A percentile compares a stretch with the other conserved stretches of the same genome.
These are phyloP conservation scores for Zootoca vivipara DNA, from an alignment of 2,113 vertebrate species.

Conservation along the genomic window DNA sequence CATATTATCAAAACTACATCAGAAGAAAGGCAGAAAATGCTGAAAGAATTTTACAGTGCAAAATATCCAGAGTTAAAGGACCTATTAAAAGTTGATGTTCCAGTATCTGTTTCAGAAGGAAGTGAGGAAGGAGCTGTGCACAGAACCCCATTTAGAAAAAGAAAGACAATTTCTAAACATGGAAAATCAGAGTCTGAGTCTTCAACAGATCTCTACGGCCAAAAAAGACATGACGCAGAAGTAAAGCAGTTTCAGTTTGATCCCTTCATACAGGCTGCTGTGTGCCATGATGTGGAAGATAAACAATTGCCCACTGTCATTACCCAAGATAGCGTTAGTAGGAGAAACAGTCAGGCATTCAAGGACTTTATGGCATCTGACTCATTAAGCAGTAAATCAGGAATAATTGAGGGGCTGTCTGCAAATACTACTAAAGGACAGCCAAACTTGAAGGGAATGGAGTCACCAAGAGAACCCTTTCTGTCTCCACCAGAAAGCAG, in stretches of 20 bases:
- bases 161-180: slow-evolving; percentile 38
- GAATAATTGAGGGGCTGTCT: slow-evolving; percentile 46
- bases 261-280: slow-evolving; percentile 25
- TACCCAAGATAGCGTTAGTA: slow-evolving; percentile 36
- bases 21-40: slow-evolving; percentile 79
- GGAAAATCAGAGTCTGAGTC: slow-evolving; percentile 34
- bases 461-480: slow-evolving; percentile 42
- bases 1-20: slow-evolving; percentile 78
- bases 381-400: slow-evolving; percentile 51
- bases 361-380: slow-evolving; percentile 39
- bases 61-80: slow-evolving; percentile 76
- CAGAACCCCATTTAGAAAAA: slow-evolving; percentile 41
- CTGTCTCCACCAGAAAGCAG: slow-evolving; percentile 53
- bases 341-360: slow-evolving; percentile 46
- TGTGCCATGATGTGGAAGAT: slow-evolving; percentile 45
- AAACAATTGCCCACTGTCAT: slow-evolving; percentile 39
- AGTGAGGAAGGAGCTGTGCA: not conserved
- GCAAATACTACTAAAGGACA: slow-evolving; percentile 42
- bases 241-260: slow-evolving; percentile 42
- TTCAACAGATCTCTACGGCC: slow-evolving; percentile 43
- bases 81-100: slow-evolving; percentile 61
- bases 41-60: slow-evolving; percentile 82
- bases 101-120: slow-evolving; percentile 13
- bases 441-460: slow-evolving; percentile 28
- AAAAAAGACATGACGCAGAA: slow-evolving; percentile 35